These are phyloP conservation scores for Speoplatyrhinus poulsoni DNA, from an alignment of 2,113 vertebrate species.

Conservation along the genomic window DNA sequence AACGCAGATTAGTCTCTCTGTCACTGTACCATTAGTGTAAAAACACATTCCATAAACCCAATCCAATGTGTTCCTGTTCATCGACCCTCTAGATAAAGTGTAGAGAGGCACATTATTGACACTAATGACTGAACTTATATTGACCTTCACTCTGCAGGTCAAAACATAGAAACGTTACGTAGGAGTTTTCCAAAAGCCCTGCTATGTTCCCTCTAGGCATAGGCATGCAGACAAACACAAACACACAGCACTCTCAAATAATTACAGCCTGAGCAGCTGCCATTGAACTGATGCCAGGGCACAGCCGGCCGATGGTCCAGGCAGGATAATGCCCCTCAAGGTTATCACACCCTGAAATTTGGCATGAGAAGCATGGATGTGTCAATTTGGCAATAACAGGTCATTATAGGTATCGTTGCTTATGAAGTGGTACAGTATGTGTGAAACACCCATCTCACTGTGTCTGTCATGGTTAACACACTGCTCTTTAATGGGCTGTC, in stretches of 20 bases:
- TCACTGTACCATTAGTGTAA: neutral
- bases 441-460: conserved; percentile 9
- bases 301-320: conserved; percentile 15
- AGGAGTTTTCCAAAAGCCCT: neutral
- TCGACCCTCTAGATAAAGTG: neutral
- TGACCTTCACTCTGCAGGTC: neutral
- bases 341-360: conserved; percentile 22
- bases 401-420: no score
- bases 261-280: conserved; percentile 18
- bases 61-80: neutral
- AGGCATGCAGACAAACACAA: neutral
- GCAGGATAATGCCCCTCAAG: neutral
- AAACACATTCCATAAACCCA: neutral
- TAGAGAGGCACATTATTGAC: neutral
- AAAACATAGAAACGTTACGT: neutral
- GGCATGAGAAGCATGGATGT: neutral
- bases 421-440: neutral
- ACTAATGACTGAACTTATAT: neutral
- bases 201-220: neutral
- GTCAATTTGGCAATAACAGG: no score
- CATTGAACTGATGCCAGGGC: conserved; percentile 19
- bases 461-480: conserved; percentile 31
- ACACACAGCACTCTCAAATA: neutral
- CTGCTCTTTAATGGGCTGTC: conserved; percentile 32
- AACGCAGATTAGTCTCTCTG: neutral